Conservation (phyloP, 2,797 vertebrate species). For the Coranthus polyacanthus region DNA sequence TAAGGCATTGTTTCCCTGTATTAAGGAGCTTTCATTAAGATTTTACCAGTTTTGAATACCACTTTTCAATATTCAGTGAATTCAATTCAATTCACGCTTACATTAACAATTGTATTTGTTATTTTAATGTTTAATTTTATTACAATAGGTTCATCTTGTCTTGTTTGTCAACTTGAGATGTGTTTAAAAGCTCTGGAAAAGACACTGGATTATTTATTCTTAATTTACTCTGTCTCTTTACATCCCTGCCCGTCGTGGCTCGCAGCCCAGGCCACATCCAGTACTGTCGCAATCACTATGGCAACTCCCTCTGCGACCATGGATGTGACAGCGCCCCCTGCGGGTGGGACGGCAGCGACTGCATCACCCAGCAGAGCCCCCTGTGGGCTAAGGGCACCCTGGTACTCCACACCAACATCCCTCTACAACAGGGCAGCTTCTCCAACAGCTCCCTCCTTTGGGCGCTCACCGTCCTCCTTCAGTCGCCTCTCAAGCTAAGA, state of each 20-base stretch:
- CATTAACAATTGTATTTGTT: no score
- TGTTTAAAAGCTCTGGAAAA: not conserved
- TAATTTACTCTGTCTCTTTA: not conserved
- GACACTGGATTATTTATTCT: not conserved
- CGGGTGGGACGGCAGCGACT: conserved; percentile 93
- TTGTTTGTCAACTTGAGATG: no score
- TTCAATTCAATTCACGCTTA: no score
- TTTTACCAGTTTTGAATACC: no score
- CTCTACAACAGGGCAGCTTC: conserved; percentile 64
- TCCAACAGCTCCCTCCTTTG: conserved; percentile 85
- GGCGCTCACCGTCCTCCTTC: conserved; percentile 85
- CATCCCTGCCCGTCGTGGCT: not conserved
- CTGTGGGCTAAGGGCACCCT: conserved; percentile 82
- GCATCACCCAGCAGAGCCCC: conserved; percentile 67
- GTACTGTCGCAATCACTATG: conserved; percentile 90
- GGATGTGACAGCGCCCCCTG: conserved; percentile 88
- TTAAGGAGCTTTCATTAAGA: no score
- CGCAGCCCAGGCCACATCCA: conserved; percentile 85
- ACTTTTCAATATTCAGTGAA: no score
- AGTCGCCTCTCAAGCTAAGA: conserved; percentile 80
- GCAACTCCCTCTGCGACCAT: conserved; percentile 88
- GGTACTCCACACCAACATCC: conserved; percentile 83
- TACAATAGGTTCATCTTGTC: no score
- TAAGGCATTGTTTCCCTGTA: no score
- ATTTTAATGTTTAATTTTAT: no score